Evolutionary conservation across 2,888 invertebrate genomes (phyloP).

Genomic region (Teleiodes luculella): DNA sequence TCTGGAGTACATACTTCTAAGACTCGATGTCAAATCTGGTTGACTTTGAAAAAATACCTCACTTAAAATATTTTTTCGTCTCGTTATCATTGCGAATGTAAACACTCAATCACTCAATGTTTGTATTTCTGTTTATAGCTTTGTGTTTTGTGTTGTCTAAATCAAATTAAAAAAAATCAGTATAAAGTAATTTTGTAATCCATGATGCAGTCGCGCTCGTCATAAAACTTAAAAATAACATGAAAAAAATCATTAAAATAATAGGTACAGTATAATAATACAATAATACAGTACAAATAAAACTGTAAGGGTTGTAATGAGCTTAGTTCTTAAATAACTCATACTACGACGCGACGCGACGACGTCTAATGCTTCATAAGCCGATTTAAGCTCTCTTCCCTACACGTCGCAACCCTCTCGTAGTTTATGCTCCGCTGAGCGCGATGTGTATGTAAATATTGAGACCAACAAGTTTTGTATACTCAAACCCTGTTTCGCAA

Average conservation of each 20-base stretch:
- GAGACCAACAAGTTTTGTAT: neutral
- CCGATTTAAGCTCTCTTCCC: slow-evolving; percentile 4
- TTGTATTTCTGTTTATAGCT: too few species aligned
- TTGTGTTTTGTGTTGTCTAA: too few species aligned
- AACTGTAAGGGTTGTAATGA: neutral
- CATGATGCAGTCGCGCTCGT: too few species aligned
- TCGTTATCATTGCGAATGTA: too few species aligned
- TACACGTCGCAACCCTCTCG: neutral
- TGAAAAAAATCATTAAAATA: too few species aligned
- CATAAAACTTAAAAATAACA: too few species aligned
- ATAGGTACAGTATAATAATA: neutral
- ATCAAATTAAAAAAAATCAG: too few species aligned
- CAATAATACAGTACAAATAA: neutral
- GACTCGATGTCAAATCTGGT: slow-evolving; percentile 1
- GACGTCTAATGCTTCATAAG: slow-evolving; percentile 13
- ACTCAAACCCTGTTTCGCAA: neutral
- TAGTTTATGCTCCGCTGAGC: neutral
- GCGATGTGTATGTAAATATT: neutral
- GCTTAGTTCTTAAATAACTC: slow-evolving; percentile 12
- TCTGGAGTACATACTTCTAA: neutral
- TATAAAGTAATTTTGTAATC: too few species aligned
- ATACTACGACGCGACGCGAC: neutral
- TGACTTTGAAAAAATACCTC: neutral
- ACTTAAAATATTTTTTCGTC: too few species aligned
- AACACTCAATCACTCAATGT: too few species aligned